phyloP scores from a whole-genome alignment of 2,888 invertebrate genomes.

The Oegoconia quadripuncta region DNA sequence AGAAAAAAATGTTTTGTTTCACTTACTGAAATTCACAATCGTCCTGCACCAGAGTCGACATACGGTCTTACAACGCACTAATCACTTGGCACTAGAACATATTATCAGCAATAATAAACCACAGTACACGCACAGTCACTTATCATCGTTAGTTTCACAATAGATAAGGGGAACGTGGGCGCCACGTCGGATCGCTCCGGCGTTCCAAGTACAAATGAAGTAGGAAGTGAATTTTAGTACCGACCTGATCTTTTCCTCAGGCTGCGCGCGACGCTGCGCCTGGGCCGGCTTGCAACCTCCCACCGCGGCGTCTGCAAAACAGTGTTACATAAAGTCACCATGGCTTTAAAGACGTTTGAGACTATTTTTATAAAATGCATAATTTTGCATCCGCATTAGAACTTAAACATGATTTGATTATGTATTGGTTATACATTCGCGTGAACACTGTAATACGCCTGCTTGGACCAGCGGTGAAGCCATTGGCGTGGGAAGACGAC shows the following conservation, averaged over 20 bases:
- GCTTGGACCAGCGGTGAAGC: too few species aligned
- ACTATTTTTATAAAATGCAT: neutral
- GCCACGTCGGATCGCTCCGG: conserved; percentile 44
- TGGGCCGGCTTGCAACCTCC: conserved; percentile 63
- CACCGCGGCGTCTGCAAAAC: conserved; percentile 62
- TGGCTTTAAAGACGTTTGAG: conserved; percentile 22
- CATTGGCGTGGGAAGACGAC: too few species aligned
- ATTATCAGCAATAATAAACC: neutral
- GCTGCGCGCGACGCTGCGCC: conserved; percentile 50
- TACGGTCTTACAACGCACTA: conserved; percentile 20
- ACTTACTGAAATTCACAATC: conserved; percentile 30
- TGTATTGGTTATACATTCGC: too few species aligned
- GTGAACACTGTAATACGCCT: too few species aligned
- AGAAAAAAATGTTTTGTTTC: too few species aligned
- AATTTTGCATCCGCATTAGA: too few species aligned
- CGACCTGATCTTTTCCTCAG: conserved; percentile 70
- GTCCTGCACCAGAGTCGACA: conserved; percentile 26
- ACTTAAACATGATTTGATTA: too few species aligned
- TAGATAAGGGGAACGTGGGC: conserved; percentile 20
- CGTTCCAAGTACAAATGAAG: conserved; percentile 52
- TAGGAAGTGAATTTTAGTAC: conserved; percentile 46
- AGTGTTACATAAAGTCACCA: conserved; percentile 61
- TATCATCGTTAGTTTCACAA: conserved; percentile 2
- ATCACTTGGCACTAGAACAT: too few species aligned
- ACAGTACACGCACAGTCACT: conserved; percentile 13